Evolutionary conservation across 2,797 vertebrate species (phyloP).

Genomic region (Protonibea diacanthus): DNA sequence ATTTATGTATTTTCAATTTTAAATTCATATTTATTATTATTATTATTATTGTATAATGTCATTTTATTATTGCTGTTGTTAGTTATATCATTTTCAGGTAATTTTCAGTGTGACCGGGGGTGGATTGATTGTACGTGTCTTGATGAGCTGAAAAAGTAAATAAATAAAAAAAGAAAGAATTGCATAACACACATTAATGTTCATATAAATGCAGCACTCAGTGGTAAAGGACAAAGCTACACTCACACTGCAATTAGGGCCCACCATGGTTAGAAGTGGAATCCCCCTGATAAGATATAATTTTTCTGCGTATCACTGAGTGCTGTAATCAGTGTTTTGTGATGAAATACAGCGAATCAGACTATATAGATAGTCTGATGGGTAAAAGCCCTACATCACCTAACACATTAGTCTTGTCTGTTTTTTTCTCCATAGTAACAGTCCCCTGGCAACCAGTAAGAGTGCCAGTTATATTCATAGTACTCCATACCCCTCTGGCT

Average conservation of each 20-base stretch:
- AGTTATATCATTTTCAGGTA: no score
- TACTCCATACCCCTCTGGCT: constrained; percentile 63
- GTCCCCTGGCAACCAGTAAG: constrained; percentile 82
- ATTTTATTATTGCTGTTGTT: no score
- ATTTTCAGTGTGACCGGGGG: no score
- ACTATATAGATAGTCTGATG: constrained; percentile 6
- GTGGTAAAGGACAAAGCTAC: background rate
- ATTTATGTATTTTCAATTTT: no score
- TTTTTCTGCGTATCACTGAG: constrained; percentile 16
- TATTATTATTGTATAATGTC: no score
- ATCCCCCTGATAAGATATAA: constrained; percentile 32
- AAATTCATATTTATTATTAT: no score
- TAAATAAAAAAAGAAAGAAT: no score
- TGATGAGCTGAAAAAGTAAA: no score
- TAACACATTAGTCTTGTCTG: constrained; percentile 58
- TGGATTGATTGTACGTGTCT: no score
- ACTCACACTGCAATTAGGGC: constrained; percentile 8
- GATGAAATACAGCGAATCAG: constrained; percentile 6
- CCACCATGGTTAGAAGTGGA: constrained; percentile 7
- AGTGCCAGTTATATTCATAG: constrained; percentile 75
- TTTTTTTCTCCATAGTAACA: constrained; percentile 77
- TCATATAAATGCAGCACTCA: background rate
- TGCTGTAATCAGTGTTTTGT: constrained; percentile 41
- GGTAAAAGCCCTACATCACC: constrained; percentile 51
- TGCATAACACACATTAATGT: background rate